Evolutionary conservation across 2,888 invertebrate species (phyloP), one percentile per base, ranked within the genome.

Genomic region (Eretmocerus hayati): DNA sequence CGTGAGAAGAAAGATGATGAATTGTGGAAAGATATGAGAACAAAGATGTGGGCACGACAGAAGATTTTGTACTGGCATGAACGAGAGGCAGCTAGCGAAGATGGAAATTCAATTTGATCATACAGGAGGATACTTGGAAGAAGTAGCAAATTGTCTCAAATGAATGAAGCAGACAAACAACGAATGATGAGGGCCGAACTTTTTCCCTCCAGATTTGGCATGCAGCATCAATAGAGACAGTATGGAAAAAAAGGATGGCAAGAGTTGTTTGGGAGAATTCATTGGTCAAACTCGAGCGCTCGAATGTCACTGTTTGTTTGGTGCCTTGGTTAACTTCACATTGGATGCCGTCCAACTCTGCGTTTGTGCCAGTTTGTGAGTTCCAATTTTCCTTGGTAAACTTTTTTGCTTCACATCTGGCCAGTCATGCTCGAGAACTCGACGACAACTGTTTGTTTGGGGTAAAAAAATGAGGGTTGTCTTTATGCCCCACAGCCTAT

Each of bases 331-430:
- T 60, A 65, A 61, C 61, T 62, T 60, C 57, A 40, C 57, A 55
- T 63, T 65, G 65, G 63, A 66, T 56, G 55, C 50, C 53, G 59
- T 65, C 65, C 66, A 64, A 65, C 56, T 65, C 51, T 51, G 57
- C 60, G 59, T 65, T 65, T 62, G 61, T 59, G 52, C 58, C 58
- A 53, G 57, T 63, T 64, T 62, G 60, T 61, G 56, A 58, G 55
- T 55, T 47, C 50, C 50, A 23, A 50, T 46, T 23, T 38, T 22
- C 47, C 42, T 33, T 33, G 26, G 26, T 26, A 26, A 9, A 22
- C 15, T 31, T 45, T 30, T 52, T 47, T 47, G 43, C 50, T 53
- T 46, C 50, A 42, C 48, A 46, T 41, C 38, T 33, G 30, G 9
- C 43, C 40, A 32, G 36, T 53, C 42, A 45, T 47, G 47, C 44